phyloP scores from a whole-genome alignment of 64 coral and sea anemone species.

The Catalaphyllia jardinei region DNA sequence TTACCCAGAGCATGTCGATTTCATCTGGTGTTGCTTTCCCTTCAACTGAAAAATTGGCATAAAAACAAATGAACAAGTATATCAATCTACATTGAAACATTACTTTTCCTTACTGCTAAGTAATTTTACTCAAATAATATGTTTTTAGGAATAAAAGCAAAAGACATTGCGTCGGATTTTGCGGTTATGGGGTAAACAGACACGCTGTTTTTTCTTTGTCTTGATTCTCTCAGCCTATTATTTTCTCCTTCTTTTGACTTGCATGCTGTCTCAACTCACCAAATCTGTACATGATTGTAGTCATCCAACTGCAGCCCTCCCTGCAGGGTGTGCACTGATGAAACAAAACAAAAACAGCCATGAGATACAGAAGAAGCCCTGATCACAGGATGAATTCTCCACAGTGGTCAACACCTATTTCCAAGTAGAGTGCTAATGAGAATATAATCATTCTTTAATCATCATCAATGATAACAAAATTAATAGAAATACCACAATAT shows the following conservation, averaged over 20 bases:
- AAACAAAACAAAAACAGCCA: constrained; percentile 4
- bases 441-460: no score
- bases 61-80: not conserved
- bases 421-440: no score
- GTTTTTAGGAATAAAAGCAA: no score
- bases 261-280: constrained; percentile 31
- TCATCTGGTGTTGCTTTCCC: constrained; percentile 95
- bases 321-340: constrained; percentile 92
- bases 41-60: constrained; percentile 43
- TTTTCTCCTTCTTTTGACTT: no score
- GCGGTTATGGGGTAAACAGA: no score
- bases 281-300: constrained; percentile 97
- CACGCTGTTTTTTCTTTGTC: no score
- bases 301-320: constrained; percentile 96
- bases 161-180: no score
- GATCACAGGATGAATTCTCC: not conserved
- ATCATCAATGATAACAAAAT: no score
- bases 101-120: no score
- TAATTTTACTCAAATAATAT: no score
- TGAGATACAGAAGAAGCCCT: not conserved
- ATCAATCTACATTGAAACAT: not conserved
- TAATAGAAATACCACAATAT: no score
- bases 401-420: not conserved
- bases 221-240: no score
- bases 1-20: constrained; percentile 99